Conservation (phyloP, 1,140 invertebrate genomes). For the Tetranychus cinnabarinus region DNA sequence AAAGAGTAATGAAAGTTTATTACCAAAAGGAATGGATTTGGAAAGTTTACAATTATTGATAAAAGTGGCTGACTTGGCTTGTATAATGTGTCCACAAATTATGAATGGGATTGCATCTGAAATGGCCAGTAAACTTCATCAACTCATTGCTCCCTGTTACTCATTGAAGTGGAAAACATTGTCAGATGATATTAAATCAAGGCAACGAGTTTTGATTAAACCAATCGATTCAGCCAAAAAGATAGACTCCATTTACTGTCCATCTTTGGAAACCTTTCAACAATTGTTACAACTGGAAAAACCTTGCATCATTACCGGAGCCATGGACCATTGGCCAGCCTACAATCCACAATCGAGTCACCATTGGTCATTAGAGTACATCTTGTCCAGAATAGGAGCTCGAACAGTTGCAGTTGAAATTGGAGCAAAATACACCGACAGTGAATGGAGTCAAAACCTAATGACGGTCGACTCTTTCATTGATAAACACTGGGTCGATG, state of each 20-base stretch:
- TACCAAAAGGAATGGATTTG: too few species aligned
- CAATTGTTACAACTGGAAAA: background rate
- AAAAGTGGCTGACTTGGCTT: slow-evolving; percentile 39
- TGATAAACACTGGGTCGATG: slow-evolving; percentile 27
- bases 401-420: slow-evolving; percentile 83
- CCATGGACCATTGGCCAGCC: slow-evolving; percentile 70
- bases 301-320: slow-evolving; percentile 29
- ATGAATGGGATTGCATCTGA: slow-evolving; percentile 21
- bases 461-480: slow-evolving; percentile 68
- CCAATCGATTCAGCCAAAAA: background rate
- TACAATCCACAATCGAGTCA: slow-evolving; percentile 25
- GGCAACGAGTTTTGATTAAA: background rate
- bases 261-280: slow-evolving; percentile 5
- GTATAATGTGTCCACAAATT: slow-evolving; percentile 48
- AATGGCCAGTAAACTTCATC: slow-evolving; percentile 15
- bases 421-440: slow-evolving; percentile 72
- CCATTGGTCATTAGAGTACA: slow-evolving; percentile 36
- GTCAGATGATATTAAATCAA: background rate
- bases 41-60: too few species aligned
- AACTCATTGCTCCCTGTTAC: background rate
- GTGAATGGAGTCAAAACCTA: slow-evolving; percentile 73
- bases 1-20: too few species aligned
- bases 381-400: slow-evolving; percentile 46
- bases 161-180: background rate
- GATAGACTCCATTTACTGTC: background rate